Conservation (phyloP, 2,888 invertebrate species). For the Drosophila anomelani region DNA sequence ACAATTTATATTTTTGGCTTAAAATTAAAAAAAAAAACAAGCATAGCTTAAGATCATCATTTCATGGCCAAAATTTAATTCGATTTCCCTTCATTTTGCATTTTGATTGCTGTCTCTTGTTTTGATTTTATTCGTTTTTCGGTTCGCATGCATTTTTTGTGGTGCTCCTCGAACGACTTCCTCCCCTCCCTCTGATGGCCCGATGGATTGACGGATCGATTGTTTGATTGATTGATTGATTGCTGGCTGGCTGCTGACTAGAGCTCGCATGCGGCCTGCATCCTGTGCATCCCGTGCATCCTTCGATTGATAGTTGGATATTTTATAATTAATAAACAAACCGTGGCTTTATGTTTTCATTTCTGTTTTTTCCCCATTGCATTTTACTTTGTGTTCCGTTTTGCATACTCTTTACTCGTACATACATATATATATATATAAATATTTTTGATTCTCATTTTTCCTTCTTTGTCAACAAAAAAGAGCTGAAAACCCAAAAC, state of each 20-base stretch:
- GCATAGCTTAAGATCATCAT: slow-evolving; percentile 33
- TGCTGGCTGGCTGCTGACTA: slow-evolving; percentile 32
- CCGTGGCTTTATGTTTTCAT: slow-evolving; percentile 4
- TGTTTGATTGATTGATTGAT: slow-evolving; percentile 37
- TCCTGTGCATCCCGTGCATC: slow-evolving; percentile 27
- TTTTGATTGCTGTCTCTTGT: slow-evolving; percentile 36
- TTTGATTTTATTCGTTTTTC: slow-evolving; percentile 44
- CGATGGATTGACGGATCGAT: slow-evolving; percentile 35
- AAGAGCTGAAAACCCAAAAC: slow-evolving; percentile 17
- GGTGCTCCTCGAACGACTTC: neutral
- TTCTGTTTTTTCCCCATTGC: slow-evolving; percentile 24
- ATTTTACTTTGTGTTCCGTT: slow-evolving; percentile 30
- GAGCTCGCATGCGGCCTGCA: slow-evolving; percentile 30
- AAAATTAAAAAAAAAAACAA: neutral
- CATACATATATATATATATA: slow-evolving; percentile 22
- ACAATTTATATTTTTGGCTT: slow-evolving; percentile 26
- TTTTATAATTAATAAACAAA: slow-evolving; percentile 1
- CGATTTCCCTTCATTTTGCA: slow-evolving; percentile 40
- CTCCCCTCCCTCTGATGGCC: neutral
- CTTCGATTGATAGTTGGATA: slow-evolving; percentile 15
- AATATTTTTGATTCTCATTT: slow-evolving; percentile 34
- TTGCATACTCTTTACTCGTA: slow-evolving; percentile 18
- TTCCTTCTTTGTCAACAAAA: slow-evolving; percentile 18
- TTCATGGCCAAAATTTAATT: slow-evolving; percentile 10
- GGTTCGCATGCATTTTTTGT: slow-evolving; percentile 51